Evolutionary conservation across 2,888 invertebrate genomes (phyloP).

Genomic region (Tromatobia lineatoria): DNA sequence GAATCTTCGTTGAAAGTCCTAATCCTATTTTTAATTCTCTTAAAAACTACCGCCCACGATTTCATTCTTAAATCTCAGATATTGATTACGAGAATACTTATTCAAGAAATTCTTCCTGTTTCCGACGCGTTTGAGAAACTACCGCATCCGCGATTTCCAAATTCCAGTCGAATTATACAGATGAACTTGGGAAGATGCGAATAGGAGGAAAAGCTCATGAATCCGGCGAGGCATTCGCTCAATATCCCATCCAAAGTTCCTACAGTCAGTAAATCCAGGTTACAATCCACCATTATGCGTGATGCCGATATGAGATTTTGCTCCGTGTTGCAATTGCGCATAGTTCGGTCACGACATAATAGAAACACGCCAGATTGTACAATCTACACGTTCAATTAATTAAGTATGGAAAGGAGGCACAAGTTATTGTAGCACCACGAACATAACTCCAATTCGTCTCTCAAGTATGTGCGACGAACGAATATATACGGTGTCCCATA

Average conservation of each 20-base stretch:
- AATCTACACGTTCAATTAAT: constrained; percentile 16
- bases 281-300: constrained; percentile 1
- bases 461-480: background rate
- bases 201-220: background rate
- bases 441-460: constrained; percentile 16
- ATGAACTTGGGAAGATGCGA: background rate
- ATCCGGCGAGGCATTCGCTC: background rate
- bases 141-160: background rate
- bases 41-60: no score
- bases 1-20: no score
- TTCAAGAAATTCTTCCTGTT: no score
- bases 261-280: background rate
- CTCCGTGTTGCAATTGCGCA: background rate
- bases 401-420: background rate
- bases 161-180: background rate
- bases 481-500: background rate
- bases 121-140: no score
- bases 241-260: background rate
- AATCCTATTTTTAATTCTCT: background rate
- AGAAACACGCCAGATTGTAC: constrained; percentile 15
- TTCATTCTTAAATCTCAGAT: no score
- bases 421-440: constrained; percentile 20
- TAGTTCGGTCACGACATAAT: background rate
- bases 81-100: background rate
- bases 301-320: constrained; percentile 8